Base-by-base conservation (phyloP, 2,113 vertebrate genomes). In the Bos indicus region DNA sequence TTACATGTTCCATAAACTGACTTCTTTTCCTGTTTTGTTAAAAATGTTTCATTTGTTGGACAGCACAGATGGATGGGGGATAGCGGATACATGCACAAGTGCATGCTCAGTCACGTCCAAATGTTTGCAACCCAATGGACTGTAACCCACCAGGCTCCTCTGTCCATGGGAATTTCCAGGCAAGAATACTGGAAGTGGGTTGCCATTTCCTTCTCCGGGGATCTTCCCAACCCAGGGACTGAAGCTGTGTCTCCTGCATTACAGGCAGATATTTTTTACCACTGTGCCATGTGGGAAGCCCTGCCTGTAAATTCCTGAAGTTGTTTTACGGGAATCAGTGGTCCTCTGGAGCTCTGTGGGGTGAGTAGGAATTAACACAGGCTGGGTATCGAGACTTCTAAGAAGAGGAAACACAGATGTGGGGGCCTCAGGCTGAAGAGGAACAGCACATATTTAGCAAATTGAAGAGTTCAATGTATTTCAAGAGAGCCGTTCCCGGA, bases 21-120 rank as follows among this genome's bases (percentile, higher is more conserved):
- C 43, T 36, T 82, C 19, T 48, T 89, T 67, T 82, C 16, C 21
- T n/a, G 1, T 57, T 71, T 80, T 67, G 59, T 82, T 67, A 12
- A 87, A 23, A 94, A n/a, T 7, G 77, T 59, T 74, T 40, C 19
- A 36, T 51, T 33, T 8, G 48, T 36, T 67, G 74, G 28, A 46
- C 59, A 36, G 40, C 33, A 11, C n/a, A n/a, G 74, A 57, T 19
- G 56, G 46, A 25, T 19, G 23, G 26, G 28, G 28, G 28, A 11
- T 9, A 33, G 30, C 11, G 2, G 16, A 3, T 12, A 3, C 21
- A 3, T 1, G 36, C 71, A 6, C 19, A 1, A 71, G n/a, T 2
- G 19, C 9, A 23, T 21, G 36, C n/a, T 71, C 67, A 23, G 67
- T 40, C 4, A 0, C 2, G 0, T 40, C n/a, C 19, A 71, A 5